Evolutionary conservation across 1,140 invertebrate genomes (phyloP).

Genomic region (Drosophila dunni): DNA sequence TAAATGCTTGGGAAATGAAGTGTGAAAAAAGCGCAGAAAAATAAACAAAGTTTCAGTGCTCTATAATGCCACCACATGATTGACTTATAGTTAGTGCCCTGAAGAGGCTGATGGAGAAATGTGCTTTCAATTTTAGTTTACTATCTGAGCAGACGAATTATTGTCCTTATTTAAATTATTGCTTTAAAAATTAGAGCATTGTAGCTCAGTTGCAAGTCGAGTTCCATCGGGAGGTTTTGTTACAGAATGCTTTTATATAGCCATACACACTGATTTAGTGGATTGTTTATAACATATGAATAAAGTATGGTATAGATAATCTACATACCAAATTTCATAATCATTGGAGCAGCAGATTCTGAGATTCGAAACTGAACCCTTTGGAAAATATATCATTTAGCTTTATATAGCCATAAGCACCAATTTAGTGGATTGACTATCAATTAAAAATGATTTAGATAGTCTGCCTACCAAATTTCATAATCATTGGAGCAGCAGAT

Average conservation of each 20-base stretch:
- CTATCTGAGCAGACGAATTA: no score
- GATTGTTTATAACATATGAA: neutral
- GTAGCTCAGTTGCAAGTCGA: neutral
- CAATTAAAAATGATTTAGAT: no score
- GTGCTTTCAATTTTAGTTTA: no score
- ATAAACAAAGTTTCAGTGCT: conserved; percentile 1
- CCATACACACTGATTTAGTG: neutral
- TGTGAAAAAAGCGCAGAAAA: conserved; percentile 26
- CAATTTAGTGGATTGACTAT: neutral
- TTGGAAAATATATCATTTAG: neutral
- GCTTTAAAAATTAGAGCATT: neutral
- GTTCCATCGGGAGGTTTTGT: neutral
- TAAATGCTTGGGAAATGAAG: conserved; percentile 32
- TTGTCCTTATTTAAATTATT: neutral
- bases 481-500: neutral
- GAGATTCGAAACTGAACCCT: neutral
- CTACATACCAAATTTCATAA: neutral
- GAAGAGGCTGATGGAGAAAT: neutral
- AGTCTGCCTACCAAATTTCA: neutral
- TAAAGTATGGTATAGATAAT: neutral
- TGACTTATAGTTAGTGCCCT: conserved; percentile 17
- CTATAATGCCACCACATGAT: conserved; percentile 15
- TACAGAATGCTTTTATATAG: neutral
- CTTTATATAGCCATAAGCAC: neutral
- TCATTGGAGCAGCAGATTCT: neutral